These are phyloP conservation scores for Ceyx cyanopectus DNA, from an alignment of 2,113 vertebrate species.

Conservation along the genomic window DNA sequence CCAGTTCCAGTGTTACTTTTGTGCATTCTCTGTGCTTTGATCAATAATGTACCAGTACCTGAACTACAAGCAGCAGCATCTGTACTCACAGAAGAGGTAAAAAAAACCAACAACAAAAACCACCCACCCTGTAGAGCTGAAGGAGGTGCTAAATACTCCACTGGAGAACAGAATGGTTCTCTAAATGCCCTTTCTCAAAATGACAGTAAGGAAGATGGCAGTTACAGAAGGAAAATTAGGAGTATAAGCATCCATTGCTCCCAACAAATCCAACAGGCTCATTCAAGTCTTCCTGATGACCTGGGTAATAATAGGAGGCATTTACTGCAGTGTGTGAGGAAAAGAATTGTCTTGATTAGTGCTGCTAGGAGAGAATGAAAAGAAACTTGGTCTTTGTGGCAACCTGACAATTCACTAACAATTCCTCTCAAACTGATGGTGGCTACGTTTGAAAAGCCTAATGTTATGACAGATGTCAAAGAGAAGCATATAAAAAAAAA, in stretches of 20 bases:
- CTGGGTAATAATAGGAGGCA: neutral
- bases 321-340: neutral
- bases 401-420: neutral
- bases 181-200: neutral
- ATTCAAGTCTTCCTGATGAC: neutral
- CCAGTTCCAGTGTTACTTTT: slow-evolving; percentile 21
- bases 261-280: neutral
- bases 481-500: neutral
- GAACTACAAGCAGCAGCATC: slow-evolving; percentile 26
- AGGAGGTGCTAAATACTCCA: neutral
- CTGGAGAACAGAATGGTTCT: neutral
- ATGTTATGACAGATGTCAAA: slow-evolving; percentile 26
- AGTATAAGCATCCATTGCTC: neutral
- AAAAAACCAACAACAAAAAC: neutral
- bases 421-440: neutral
- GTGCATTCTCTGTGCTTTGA: slow-evolving; percentile 49
- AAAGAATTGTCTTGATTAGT: neutral
- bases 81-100: neutral
- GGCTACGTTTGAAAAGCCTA: slow-evolving; percentile 30
- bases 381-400: neutral
- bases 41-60: slow-evolving; percentile 45
- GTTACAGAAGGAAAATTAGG: neutral
- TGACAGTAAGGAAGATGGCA: neutral
- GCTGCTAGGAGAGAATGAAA: neutral
- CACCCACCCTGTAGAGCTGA: neutral